phyloP scores from a whole-genome alignment of 2,797 vertebrate species.

The Trematomus bernacchii region DNA sequence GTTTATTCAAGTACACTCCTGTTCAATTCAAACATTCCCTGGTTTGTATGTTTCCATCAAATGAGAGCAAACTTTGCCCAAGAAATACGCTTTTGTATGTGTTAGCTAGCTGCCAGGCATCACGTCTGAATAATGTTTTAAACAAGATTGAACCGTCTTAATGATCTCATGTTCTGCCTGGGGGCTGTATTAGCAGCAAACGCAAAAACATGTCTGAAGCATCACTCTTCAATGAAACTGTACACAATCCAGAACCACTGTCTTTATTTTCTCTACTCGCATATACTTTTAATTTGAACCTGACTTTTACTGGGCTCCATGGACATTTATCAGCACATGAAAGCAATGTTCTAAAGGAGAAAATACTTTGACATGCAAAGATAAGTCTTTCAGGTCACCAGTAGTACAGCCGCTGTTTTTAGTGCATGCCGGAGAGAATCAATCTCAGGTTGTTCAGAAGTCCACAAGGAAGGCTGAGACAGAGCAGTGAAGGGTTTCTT shows the following conservation, averaged over 20 bases:
- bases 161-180: not conserved
- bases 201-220: not conserved
- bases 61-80: conserved; percentile 9
- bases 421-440: conserved; percentile 48
- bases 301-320: conserved; percentile 8
- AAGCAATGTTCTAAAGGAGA: conserved; percentile 1
- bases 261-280: not conserved
- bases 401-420: conserved; percentile 13
- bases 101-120: not conserved
- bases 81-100: not conserved
- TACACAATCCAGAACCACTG: too few relatives aligned
- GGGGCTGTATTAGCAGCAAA: not conserved
- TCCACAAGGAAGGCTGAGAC: conserved; percentile 4
- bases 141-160: conserved; percentile 20
- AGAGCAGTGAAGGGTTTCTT: conserved; percentile 15
- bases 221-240: conserved; percentile 8
- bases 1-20: conserved; percentile 45
- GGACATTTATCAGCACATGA: conserved; percentile 52
- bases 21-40: conserved; percentile 35
- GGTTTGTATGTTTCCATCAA: conserved; percentile 16
- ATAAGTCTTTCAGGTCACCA: conserved; percentile 8
- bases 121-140: conserved; percentile 5
- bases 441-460: conserved; percentile 13
- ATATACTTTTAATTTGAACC: not conserved
- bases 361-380: conserved; percentile 10